Percentiles rank a stretch among this genome's conserved stretches.
phyloP scores from a whole-genome alignment of 2,797 vertebrate species.

The Neostethus bicornis region DNA sequence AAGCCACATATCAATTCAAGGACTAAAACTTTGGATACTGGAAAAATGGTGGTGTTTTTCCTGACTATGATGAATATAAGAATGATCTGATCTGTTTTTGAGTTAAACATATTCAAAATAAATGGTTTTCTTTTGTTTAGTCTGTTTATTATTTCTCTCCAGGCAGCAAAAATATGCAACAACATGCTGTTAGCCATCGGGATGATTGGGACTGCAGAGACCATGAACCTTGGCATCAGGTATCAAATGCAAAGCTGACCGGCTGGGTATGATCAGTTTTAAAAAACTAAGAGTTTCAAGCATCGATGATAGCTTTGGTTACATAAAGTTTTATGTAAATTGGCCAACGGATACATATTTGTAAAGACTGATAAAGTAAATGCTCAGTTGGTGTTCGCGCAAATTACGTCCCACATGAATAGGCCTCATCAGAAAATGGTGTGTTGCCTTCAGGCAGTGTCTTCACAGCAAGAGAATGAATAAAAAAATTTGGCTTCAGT shows the following conservation, averaged over 20 bases:
- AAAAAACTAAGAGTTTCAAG: neutral
- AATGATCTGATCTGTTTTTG: neutral
- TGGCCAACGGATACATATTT: neutral
- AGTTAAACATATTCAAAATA: neutral
- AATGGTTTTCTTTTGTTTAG: constrained; percentile 9
- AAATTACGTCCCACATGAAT: neutral
- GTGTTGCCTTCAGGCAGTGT: neutral
- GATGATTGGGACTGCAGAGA: constrained; percentile 98
- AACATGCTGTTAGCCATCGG: constrained; percentile 97
- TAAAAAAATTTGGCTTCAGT: neutral
- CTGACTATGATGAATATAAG: neutral
- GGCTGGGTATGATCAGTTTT: constrained; percentile 3
- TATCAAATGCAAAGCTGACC: constrained; percentile 60
- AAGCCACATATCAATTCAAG: no score
- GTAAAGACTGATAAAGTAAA: neutral
- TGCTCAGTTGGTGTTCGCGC: neutral
- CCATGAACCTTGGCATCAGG: constrained; percentile 99
- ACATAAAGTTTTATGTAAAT: constrained; percentile 5
- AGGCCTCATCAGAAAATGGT: neutral
- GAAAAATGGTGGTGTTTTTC: no score
- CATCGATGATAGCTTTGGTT: constrained; percentile 1
- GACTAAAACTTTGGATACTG: no score
- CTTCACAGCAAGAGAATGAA: neutral
- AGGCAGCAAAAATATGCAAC: constrained; percentile 99
- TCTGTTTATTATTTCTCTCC: constrained; percentile 47